Evolutionary conservation across 64 coral and sea anemone species (phyloP).

Genomic region (Cladopsammia gracilis): DNA sequence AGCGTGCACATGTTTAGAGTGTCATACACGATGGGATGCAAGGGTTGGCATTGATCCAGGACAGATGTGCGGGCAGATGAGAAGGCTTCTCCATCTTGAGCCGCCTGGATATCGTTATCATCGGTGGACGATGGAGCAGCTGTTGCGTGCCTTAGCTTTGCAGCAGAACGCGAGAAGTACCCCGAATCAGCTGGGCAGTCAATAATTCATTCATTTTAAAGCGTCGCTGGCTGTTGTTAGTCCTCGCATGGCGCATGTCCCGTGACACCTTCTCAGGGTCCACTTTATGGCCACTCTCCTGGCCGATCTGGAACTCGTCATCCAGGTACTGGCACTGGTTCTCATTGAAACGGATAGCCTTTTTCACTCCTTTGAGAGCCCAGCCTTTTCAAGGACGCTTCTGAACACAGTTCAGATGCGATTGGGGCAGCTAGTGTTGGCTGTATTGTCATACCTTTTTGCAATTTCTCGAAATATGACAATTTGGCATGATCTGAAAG

Average conservation of each 20-base stretch:
- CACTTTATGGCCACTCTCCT: conserved; percentile 36
- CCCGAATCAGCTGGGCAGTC: not conserved
- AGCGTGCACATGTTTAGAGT: too few relatives aligned
- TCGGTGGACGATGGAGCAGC: not conserved
- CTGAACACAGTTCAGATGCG: too few relatives aligned
- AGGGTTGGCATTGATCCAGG: too few relatives aligned
- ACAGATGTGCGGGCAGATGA: not conserved
- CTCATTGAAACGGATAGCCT: not conserved
- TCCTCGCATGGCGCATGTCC: not conserved
- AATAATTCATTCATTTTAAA: conserved; percentile 8
- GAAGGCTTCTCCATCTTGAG: not conserved
- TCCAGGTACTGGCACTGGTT: conserved; percentile 18
- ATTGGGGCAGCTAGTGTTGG: too few relatives aligned
- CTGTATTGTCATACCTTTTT: too few relatives aligned
- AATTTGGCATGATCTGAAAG: too few relatives aligned
- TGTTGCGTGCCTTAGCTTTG: not conserved
- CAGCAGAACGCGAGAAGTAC: conserved; percentile 39
- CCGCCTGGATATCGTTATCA: not conserved
- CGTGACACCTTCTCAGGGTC: conserved; percentile 13
- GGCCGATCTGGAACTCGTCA: conserved; percentile 19
- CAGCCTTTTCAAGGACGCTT: not conserved
- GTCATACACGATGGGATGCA: too few relatives aligned
- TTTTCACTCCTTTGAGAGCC: conserved; percentile 20
- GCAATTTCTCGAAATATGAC: too few relatives aligned
- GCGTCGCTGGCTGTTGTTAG: not conserved